Conservation (phyloP, 2,797 vertebrate species). For the Gymnothorax reevesii region DNA sequence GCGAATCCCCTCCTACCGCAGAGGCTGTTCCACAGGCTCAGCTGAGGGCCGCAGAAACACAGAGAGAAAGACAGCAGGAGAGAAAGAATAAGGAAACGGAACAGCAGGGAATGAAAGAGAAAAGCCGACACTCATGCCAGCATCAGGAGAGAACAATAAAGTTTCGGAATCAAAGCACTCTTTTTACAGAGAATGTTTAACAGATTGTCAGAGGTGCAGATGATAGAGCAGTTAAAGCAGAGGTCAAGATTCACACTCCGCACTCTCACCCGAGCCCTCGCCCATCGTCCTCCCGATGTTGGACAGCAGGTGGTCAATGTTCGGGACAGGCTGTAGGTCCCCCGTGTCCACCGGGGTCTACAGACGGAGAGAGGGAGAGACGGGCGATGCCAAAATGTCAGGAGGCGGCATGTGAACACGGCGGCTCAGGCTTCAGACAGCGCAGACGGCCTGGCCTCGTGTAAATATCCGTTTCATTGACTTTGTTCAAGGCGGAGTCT, state of each 20-base stretch:
- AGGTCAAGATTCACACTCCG: neutral
- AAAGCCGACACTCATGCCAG: slow-evolving; percentile 50
- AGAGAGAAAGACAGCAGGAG: slow-evolving; percentile 70
- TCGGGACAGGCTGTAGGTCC: slow-evolving; percentile 88
- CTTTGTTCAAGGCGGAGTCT: neutral
- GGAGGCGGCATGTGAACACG: neutral
- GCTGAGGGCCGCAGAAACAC: slow-evolving; percentile 76
- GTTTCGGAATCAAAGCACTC: neutral
- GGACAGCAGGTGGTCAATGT: slow-evolving; percentile 95
- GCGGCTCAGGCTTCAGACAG: neutral
- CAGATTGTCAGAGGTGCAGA: slow-evolving; percentile 11
- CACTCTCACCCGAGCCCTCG: slow-evolving; percentile 87
- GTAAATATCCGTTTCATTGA: neutral
- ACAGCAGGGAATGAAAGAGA: slow-evolving; percentile 48
- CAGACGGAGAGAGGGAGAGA: neutral
- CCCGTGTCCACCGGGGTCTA: slow-evolving; percentile 94
- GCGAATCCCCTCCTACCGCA: slow-evolving; percentile 79
- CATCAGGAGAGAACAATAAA: slow-evolving; percentile 25
- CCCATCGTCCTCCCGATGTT: slow-evolving; percentile 93
- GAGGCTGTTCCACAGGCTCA: slow-evolving; percentile 79
- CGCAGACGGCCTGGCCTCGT: neutral
- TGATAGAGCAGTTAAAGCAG: neutral
- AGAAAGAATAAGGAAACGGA: slow-evolving; percentile 61
- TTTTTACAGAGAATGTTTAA: slow-evolving; percentile 3
- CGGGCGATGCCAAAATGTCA: neutral